Evolutionary conservation across 1,140 invertebrate species (phyloP).

Genomic region (Leguminivora glycinivorella): DNA sequence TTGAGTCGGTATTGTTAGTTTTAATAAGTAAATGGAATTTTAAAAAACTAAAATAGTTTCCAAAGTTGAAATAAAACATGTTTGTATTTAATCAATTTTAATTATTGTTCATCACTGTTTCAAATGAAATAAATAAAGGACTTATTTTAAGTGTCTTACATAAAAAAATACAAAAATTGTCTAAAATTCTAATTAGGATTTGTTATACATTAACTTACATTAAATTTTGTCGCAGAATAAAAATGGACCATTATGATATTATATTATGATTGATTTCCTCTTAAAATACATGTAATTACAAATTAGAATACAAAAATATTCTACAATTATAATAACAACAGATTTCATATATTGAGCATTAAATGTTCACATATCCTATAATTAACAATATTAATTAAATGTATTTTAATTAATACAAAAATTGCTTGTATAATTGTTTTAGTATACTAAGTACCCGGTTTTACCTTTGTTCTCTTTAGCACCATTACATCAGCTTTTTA

Average conservation of each 20-base stretch:
- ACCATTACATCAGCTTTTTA: slow-evolving; percentile 59
- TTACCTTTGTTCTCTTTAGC: slow-evolving; percentile 51
- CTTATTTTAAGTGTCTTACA: background rate
- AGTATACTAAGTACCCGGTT: slow-evolving; percentile 49
- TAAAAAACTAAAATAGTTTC: background rate
- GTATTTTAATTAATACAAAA: background rate
- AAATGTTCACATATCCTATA: background rate
- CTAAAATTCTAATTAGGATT: background rate
- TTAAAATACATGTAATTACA: background rate
- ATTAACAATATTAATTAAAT: background rate
- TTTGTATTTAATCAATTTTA: background rate
- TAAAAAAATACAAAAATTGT: background rate
- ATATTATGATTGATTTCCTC: background rate
- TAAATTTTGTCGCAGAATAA: background rate
- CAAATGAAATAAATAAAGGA: background rate
- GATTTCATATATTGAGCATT: background rate
- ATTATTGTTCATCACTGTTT: slow-evolving; percentile 5
- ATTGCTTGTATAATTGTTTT: slow-evolving; percentile 10
- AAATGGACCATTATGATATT: background rate
- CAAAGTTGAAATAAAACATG: background rate
- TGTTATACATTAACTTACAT: slow-evolving; percentile 17
- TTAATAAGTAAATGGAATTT: background rate
- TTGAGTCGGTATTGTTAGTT: background rate
- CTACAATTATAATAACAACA: background rate
- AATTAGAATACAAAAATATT: background rate